phyloP scores from a whole-genome alignment of 2,888 invertebrate species.

The Drosophila recens region DNA sequence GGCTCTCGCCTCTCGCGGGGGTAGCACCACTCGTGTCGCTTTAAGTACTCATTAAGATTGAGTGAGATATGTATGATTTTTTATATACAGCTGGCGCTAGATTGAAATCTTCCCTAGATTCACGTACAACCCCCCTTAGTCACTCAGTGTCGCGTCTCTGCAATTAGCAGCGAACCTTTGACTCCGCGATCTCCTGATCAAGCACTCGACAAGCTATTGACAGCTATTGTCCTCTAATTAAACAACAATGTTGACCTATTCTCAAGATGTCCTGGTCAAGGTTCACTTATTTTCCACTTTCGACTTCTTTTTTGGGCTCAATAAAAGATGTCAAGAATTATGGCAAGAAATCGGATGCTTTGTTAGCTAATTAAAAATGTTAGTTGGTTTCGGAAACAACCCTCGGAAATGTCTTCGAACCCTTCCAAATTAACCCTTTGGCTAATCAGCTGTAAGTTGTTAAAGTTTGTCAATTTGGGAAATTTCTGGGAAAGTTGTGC shows the following conservation, averaged over 20 bases:
- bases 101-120: constrained; percentile 28
- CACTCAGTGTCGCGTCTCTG: constrained; percentile 4
- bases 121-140: constrained; percentile 23
- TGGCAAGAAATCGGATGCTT: constrained; percentile 49
- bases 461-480: background rate
- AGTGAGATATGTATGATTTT: constrained; percentile 76
- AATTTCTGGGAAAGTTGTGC: constrained; percentile 15
- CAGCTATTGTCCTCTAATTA: constrained; percentile 77
- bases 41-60: constrained; percentile 79
- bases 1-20: constrained; percentile 26
- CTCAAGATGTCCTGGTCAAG: constrained; percentile 66
- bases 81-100: constrained; percentile 63
- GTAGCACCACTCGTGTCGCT: constrained; percentile 57
- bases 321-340: constrained; percentile 42
- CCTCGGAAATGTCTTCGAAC: constrained; percentile 28
- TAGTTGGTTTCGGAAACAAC: constrained; percentile 43
- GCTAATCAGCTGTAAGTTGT: constrained; percentile 18
- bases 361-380: constrained; percentile 71
- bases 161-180: constrained; percentile 62
- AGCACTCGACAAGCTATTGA: constrained; percentile 59
- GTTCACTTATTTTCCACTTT: constrained; percentile 50
- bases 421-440: constrained; percentile 36
- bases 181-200: constrained; percentile 31
- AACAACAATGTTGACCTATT: constrained; percentile 78
- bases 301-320: constrained; percentile 31